These are phyloP conservation scores for Tinamus guttatus DNA, from an alignment of 2,113 vertebrate species.

Conservation along the genomic window DNA sequence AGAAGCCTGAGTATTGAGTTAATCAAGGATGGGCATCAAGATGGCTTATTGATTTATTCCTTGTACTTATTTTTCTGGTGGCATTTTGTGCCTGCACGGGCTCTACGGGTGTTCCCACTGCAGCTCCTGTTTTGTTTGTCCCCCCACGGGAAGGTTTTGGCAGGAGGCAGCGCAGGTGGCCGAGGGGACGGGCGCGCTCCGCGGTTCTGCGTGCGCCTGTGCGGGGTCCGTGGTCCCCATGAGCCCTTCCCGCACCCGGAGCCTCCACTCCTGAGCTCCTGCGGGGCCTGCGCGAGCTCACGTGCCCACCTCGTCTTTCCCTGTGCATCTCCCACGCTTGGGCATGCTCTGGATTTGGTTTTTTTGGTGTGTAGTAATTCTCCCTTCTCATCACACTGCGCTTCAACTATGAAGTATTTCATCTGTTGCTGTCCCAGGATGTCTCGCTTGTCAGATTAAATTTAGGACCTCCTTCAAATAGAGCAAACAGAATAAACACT, in stretches of 20 bases:
- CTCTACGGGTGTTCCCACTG: not conserved
- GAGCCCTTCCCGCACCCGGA: rapidly evolving
- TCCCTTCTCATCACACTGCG: not conserved
- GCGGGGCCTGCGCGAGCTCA: not conserved
- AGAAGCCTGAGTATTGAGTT: not conserved
- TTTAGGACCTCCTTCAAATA: not conserved
- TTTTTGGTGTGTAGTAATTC: not conserved
- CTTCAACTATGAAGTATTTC: not conserved
- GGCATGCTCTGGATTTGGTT: not conserved
- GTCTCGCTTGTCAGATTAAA: not conserved
- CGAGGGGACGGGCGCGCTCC: rapidly evolving
- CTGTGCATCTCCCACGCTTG: not conserved
- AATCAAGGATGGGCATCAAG: rapidly evolving
- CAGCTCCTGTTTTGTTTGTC: not conserved
- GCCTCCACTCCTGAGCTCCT: not conserved
- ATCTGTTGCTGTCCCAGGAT: not conserved
- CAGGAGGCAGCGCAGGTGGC: not conserved
- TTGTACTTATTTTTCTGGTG: not conserved
- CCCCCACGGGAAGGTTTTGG: not conserved
- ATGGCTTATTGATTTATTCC: not conserved
- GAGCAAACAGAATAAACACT: constrained; percentile 1
- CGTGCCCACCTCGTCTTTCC: not conserved
- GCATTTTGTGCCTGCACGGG: not conserved
- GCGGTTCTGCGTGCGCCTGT: not conserved
- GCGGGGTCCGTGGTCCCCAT: no score